Base-by-base conservation (phyloP, 2,113 vertebrate genomes). In the Anser cygnoides region DNA sequence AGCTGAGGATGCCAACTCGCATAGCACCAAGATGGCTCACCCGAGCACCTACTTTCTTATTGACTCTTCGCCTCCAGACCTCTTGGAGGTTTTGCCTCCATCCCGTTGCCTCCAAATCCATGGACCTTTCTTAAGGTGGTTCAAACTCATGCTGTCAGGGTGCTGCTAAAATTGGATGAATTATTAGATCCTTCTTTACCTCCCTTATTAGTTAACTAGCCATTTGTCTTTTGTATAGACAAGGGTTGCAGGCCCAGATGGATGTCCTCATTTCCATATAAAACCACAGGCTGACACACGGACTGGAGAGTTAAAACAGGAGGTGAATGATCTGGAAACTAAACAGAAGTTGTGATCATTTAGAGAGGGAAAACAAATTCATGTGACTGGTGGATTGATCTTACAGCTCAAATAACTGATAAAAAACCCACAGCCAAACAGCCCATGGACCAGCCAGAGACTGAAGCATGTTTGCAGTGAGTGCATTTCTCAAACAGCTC, bases 61-160 rank as follows among this genome's bases (percentile, higher is more conserved):
- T 12, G 44, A 28, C 31, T 79, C 70, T 21, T 66, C 50, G 43
- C 26, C 21, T 68, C 78, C n/a, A 17, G 90, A n/a, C 11, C 25
- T 37, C 57, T n/a, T 23, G 10, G 54, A 12, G 25, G 16, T 41
- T 84, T 62, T n/a, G 8, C 7, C 26, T 71, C 62, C 28, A 15
- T 20, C 61, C 17, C 13, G 1, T 21, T 35, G 19, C 28, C 37
- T 66, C 41, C 17, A n/a, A 73, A 78, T 29, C 31, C 46, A 29
- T 0, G 3, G 5, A 10, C 3, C 19, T 37, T 67, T 54, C 18
- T 6, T 2, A 55, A 44, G 9, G 18, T 67, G 37, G 1, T 39
- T 80, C 62, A 55, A 41, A 54, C 72, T 49, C 50, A 20, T 20
- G 13, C 13, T 37, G 10, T 33, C 90, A 33, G 5, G 20, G 18